Evolutionary conservation across 2,113 vertebrate genomes (phyloP).

Genomic region (Platycercus adscitus): DNA sequence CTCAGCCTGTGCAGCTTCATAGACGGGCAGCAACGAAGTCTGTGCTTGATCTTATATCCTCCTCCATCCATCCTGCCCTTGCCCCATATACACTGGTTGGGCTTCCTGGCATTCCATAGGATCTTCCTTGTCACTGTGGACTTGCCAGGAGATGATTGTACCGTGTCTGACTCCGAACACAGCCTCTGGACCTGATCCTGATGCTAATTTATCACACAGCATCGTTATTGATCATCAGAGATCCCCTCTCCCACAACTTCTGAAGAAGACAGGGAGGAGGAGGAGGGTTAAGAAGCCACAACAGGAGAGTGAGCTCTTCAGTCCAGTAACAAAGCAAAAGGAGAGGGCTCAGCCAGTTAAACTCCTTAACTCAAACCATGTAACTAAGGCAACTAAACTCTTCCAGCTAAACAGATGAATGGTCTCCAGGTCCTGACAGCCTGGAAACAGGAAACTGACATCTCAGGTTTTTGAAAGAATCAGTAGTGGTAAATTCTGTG

Average conservation of each 20-base stretch:
- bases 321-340: neutral
- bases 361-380: neutral
- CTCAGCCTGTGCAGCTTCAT: too few species aligned
- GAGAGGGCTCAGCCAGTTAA: neutral
- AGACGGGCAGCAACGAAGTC: neutral
- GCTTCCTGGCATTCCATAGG: neutral
- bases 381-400: neutral
- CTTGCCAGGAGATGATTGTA: neutral
- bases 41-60: accelerated
- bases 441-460: neutral
- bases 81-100: neutral
- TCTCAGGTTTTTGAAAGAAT: neutral
- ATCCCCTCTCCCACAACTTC: neutral
- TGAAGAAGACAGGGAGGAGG: neutral
- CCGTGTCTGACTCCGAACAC: neutral
- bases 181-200: neutral
- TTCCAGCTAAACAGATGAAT: neutral
- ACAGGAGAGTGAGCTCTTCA: neutral
- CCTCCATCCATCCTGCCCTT: neutral
- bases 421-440: neutral
- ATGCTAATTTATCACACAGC: accelerated
- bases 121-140: neutral
- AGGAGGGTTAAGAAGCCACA: neutral
- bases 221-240: neutral
- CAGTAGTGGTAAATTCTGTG: neutral